These are phyloP conservation scores for Catostomus latipinnis DNA, from an alignment of 2,797 vertebrate genomes.

Conservation along the genomic window DNA sequence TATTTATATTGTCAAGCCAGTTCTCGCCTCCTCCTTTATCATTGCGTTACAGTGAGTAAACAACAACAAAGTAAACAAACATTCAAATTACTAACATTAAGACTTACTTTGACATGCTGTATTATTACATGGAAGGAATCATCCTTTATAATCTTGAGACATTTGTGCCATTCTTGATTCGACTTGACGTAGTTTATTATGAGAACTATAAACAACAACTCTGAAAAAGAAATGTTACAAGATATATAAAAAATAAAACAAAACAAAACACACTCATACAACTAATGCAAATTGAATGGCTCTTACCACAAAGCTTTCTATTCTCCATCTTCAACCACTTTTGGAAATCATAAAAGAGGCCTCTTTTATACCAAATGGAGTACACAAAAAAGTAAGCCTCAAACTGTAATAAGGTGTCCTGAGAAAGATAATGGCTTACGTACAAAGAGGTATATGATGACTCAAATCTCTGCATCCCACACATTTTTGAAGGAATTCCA, in stretches of 20 bases:
- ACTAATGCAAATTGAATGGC: background rate
- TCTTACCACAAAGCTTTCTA: conserved; percentile 51
- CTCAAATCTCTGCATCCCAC: conserved; percentile 46
- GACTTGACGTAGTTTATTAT: conserved; percentile 9
- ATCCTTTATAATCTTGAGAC: background rate
- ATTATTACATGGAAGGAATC: fast-evolving
- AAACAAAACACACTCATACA: background rate
- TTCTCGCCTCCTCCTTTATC: no score
- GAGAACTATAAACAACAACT: conserved; percentile 42
- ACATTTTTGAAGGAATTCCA: background rate
- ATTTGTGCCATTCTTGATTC: background rate
- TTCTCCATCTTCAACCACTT: conserved; percentile 36
- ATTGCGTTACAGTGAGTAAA: background rate
- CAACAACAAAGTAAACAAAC: background rate
- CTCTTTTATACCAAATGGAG: conserved; percentile 48
- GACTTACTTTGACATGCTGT: conserved; percentile 19
- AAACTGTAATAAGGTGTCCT: background rate
- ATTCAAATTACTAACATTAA: background rate
- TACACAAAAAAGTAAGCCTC: background rate
- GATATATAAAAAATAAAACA: background rate
- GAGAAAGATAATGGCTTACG: conserved; percentile 28
- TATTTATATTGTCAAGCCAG: no score
- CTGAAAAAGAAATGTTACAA: conserved; percentile 43
- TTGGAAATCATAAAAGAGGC: background rate
- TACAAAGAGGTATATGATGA: conserved; percentile 34